These are phyloP conservation scores for Podarcis muralis DNA, from an alignment of 2,113 vertebrate species.

Conservation along the genomic window DNA sequence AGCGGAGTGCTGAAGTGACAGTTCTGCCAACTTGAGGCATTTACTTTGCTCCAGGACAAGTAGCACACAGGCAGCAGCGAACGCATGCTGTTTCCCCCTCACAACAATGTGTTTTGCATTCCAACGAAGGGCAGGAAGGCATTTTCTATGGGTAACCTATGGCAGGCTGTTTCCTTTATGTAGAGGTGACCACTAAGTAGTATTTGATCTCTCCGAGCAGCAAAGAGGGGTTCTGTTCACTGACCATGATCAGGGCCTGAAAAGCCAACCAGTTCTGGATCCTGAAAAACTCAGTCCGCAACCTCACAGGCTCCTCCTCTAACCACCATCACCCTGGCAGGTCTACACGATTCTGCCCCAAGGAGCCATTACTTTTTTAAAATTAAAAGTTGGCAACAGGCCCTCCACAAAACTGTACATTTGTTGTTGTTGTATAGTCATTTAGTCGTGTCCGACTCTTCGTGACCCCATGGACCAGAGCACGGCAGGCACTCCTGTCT, in stretches of 20 bases:
- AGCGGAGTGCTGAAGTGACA: conserved; percentile 16
- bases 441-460: too few species aligned
- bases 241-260: background rate
- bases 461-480: too few species aligned
- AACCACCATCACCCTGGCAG: background rate
- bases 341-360: background rate
- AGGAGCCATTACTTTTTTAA: background rate
- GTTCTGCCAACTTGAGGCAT: conserved; percentile 5
- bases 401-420: background rate
- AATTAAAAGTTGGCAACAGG: background rate
- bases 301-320: background rate
- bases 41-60: conserved; percentile 10
- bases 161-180: background rate
- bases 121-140: background rate
- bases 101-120: background rate
- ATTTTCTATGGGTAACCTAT: background rate
- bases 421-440: too few species aligned
- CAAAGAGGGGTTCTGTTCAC: background rate
- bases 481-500: too few species aligned
- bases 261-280: background rate
- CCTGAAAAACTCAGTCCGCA: background rate
- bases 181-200: background rate
- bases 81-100: background rate
- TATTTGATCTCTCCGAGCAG: background rate
- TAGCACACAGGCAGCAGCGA: background rate